Evolutionary conservation across 64 coral and sea anemone genomes (phyloP).

Genomic region (Montipora cactus): DNA sequence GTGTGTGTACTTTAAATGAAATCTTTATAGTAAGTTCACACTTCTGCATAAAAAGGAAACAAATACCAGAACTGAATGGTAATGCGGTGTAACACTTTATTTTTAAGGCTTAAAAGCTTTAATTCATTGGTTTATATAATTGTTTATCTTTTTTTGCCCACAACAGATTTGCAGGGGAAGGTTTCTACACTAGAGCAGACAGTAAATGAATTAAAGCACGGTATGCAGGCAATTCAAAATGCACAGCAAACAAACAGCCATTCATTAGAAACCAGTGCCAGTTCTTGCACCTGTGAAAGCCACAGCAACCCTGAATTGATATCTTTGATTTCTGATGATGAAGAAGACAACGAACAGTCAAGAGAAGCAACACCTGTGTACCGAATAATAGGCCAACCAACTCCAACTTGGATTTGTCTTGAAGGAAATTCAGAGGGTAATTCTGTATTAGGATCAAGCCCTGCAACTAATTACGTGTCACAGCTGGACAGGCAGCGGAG

Average conservation of each 20-base stretch:
- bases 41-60: too few relatives aligned
- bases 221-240: background rate
- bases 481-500: background rate
- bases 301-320: background rate
- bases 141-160: background rate
- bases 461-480: background rate
- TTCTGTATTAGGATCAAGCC: background rate
- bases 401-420: background rate
- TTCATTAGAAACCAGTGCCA: background rate
- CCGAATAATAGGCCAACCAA: background rate
- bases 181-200: constrained; percentile 33
- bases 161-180: constrained; percentile 12
- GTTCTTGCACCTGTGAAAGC: background rate
- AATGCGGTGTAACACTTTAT: too few relatives aligned
- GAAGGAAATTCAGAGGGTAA: background rate
- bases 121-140: too few relatives aligned
- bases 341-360: background rate
- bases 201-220: constrained; percentile 11
- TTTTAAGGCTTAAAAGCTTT: too few relatives aligned
- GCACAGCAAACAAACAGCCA: background rate
- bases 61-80: too few relatives aligned
- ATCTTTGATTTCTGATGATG: constrained; percentile 17
- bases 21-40: too few relatives aligned
- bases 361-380: background rate
- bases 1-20: too few relatives aligned